A percentile compares a stretch with the other conserved stretches of the same genome.
Evolutionary conservation across 2,797 vertebrate genomes (phyloP).

Genomic region (Pipistrellus pygmaeus): DNA sequence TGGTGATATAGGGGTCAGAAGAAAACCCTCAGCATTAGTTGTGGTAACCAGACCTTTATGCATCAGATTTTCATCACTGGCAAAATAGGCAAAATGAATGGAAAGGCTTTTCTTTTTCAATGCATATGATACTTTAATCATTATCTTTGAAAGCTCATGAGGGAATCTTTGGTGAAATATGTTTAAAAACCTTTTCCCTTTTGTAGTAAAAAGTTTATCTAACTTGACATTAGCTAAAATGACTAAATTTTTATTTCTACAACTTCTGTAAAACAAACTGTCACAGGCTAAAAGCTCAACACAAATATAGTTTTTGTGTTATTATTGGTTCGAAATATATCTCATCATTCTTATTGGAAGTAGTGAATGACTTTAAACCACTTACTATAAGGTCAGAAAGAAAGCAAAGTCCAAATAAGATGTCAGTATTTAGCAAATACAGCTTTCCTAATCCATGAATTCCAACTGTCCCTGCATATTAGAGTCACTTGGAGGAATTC

Average conservation of each 20-base stretch:
- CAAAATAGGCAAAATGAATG: neutral
- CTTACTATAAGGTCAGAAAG: neutral
- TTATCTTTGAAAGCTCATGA: neutral
- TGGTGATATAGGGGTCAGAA: neutral
- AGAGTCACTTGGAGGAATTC: neutral
- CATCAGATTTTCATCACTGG: neutral
- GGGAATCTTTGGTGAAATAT: neutral
- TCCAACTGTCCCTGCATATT: neutral
- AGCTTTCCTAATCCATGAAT: neutral
- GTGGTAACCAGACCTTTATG: neutral
- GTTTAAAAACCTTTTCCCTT: neutral
- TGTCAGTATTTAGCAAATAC: neutral
- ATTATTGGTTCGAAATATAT: neutral
- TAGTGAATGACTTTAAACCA: neutral
- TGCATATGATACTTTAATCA: neutral
- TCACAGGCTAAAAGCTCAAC: neutral
- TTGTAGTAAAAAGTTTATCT: constrained; percentile 9
- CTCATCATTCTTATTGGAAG: neutral
- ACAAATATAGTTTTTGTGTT: neutral
- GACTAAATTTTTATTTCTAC: constrained; percentile 13
- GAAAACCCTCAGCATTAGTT: neutral
- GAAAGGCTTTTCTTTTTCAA: constrained; percentile 8
- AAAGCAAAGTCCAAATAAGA: constrained; percentile 41
- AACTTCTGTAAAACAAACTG: constrained; percentile 27
- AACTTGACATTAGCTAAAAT: neutral